Conservation (phyloP, 2,113 vertebrate species). For the Tringa solitaria region DNA sequence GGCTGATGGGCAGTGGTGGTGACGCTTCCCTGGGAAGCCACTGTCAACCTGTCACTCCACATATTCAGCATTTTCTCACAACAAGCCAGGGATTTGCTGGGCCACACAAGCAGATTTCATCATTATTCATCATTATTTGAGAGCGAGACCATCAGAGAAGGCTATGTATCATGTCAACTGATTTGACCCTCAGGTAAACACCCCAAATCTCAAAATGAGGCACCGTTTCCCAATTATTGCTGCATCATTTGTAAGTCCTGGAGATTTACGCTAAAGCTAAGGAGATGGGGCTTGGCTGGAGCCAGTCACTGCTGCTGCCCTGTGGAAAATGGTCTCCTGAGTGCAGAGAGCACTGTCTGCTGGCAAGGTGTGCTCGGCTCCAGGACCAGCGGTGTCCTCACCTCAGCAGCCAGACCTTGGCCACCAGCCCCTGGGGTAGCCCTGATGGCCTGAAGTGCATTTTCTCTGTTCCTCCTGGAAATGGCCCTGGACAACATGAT, state of each 20-base stretch:
- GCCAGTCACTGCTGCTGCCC: background rate
- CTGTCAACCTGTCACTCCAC: background rate
- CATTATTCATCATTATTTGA: background rate
- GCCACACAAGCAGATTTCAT: background rate
- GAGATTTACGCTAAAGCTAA: background rate
- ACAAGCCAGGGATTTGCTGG: background rate
- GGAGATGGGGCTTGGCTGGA: background rate
- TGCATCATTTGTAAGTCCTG: background rate
- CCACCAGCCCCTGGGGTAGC: background rate
- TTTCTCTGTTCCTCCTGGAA: background rate
- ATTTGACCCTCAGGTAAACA: background rate
- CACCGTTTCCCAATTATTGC: background rate
- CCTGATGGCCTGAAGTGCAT: background rate
- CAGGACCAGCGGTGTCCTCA: rapidly evolving
- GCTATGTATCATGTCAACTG: background rate
- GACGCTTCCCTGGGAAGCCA: background rate
- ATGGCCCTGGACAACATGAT: background rate
- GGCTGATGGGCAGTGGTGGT: background rate
- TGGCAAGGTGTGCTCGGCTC: background rate
- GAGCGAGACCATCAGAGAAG: background rate
- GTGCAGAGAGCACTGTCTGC: background rate
- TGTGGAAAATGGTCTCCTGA: background rate
- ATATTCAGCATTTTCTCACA: slow-evolving; percentile 7
- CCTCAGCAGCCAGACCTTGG: background rate
- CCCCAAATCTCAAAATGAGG: rapidly evolving